Base-by-base conservation (phyloP, 1,140 invertebrate genomes). In the Dreissena polymorpha region DNA sequence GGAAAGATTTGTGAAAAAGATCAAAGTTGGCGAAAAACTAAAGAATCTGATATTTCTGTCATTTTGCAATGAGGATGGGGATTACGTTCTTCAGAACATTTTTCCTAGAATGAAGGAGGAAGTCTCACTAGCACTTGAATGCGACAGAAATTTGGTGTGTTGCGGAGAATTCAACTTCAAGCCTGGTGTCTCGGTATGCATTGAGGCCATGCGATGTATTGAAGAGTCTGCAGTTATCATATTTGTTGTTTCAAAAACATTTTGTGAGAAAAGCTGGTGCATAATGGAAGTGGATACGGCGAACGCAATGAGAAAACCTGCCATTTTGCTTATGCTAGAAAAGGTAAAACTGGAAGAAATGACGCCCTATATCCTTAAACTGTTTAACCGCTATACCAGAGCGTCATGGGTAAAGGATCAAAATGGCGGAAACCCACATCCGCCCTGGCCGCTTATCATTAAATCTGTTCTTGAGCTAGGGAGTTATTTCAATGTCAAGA, bases 181-280 rank as follows among this genome's bases (percentile, higher is more conserved):
- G 14, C 67, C 67, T 16, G 67, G 67, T 49, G 29, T 69, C 27
- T 49, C 67, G 0, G 67, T 69, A 7, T 16, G 29, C 29, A 69
- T 49, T 12, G 67, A 69, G 23, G 23, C 50, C 16, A 69, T 69
- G 67, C 50, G 7, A 27, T 49, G 50, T 8, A 69, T 69, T 27
- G 67, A 69, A 49, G 50, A 69, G 14, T 69, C 67, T 29, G 67
- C 67, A 21, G 67, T 69, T 29, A 49, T 49, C 18, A 29, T 69
- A 16, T 69, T 69, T 69, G 67, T 69, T 8, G 29, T 69, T 69
- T 69, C 67, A 49, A 27, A 69, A 29, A 69, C 67, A 29, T 69
- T 69, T 69, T 69, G 67, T 69, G 27, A 69, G 29, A 69, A 29
- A 29, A 49, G 27, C 16, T 69, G 67, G 67, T 69, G 67, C 23